Percentiles rank a stretch among this genome's conserved stretches.
Evolutionary conservation across 1,140 invertebrate species (phyloP).

Genomic region (Drosophila lini): DNA sequence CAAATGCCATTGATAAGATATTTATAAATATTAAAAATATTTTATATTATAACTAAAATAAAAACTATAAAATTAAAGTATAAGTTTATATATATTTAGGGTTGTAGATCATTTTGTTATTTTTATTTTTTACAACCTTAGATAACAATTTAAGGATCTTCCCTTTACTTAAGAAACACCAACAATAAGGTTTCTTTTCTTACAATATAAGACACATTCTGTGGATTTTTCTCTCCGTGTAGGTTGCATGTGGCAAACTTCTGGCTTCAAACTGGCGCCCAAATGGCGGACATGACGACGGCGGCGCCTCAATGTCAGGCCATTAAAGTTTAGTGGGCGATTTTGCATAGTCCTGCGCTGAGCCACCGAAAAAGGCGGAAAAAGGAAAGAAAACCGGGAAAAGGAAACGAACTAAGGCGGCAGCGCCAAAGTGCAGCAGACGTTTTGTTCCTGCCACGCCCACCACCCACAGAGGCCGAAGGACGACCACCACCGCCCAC

Average conservation of each 20-base stretch:
- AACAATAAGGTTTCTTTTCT: not conserved
- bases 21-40: too few relatives aligned
- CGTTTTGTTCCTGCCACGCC: conserved; percentile 36
- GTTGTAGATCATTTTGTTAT: too few relatives aligned
- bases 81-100: too few relatives aligned
- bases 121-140: too few relatives aligned
- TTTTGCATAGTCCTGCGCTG: conserved; percentile 56
- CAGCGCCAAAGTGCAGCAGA: conserved; percentile 51
- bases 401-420: conserved; percentile 9
- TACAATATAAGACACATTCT: not conserved
- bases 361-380: conserved; percentile 24
- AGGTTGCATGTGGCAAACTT: conserved; percentile 69
- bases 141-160: not conserved
- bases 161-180: not conserved
- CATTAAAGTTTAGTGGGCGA: conserved; percentile 77
- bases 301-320: conserved; percentile 75
- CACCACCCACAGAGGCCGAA: not conserved
- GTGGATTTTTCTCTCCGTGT: not conserved
- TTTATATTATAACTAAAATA: too few relatives aligned
- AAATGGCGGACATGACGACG: conserved; percentile 70
- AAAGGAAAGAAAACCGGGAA: conserved; percentile 32
- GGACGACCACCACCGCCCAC: conserved; percentile 6
- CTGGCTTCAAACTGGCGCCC: conserved; percentile 69
- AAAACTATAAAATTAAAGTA: too few relatives aligned
- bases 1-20: too few relatives aligned